Base-by-base conservation (phyloP, 2,113 vertebrate genomes). In the Aplodontia rufa region DNA sequence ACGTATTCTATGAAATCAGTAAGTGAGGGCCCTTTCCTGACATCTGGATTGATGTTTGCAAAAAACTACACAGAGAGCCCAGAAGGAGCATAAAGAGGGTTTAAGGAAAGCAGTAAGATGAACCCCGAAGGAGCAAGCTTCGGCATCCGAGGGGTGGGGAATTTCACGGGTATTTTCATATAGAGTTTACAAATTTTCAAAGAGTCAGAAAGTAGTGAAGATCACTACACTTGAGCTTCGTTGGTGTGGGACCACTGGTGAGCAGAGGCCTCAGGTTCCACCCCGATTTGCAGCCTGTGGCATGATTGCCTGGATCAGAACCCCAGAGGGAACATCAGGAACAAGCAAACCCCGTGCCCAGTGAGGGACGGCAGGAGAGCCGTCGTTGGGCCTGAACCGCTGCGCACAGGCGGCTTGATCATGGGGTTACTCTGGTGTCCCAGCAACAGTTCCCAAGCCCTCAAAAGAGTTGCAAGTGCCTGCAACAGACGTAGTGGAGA, bases 321-420 rank as follows among this genome's bases (percentile, higher is more conserved):
- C 9, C n/a, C 11, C 28, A 30, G 24, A 17, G 60, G 55, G 30
- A 74, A 19, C 0, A 0, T 7, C 32, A 16, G 45, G n/a, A 5
- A 13, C 37, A 22, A 42, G 75, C 37, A n/a, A 20, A 26, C n/a
- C 1, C 14, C 2, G 35, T 55, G 30, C 37, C 1, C 6, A 0
- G 28, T 17, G 74, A 91, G 42, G 55, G 66, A 5, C 0, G 0
- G 24, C 28, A 16, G 0, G 30, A 40, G 13, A 16, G 24, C 9
- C 8, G 3, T 19, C 2, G 24, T 40, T 20, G 49, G 64, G 45
- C 55, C 79, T 2, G 17, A 19, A 22, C 0, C 35, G 7, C 81
- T 16, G 22, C 35, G 71, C 26, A 20, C 17, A 49, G 55, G 74
- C 16, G 24, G 10, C 42, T 37, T 37, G 11, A 30, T 60, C 9